A percentile compares a stretch with the other conserved stretches of the same genome.
Evolutionary conservation across 2,113 vertebrate genomes (phyloP).

Genomic region (Rhabdornis inornatus): DNA sequence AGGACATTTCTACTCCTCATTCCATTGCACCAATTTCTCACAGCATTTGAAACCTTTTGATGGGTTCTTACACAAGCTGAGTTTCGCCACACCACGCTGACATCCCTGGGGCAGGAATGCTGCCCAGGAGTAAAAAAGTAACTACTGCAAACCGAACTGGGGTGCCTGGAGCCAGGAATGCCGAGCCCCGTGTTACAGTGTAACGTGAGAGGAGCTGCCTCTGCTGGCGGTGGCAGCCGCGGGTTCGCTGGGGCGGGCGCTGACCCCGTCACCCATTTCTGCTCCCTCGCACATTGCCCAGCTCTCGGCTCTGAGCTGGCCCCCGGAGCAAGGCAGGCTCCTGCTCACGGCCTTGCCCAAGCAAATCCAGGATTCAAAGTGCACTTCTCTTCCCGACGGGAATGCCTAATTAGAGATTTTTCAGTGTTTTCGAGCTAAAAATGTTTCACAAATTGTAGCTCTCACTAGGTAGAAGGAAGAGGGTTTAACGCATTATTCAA

Average conservation of each 20-base stretch:
- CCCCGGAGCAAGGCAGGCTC: not conserved
- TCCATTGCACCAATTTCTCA: not conserved
- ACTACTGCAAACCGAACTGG: rapidly evolving
- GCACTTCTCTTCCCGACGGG: not conserved
- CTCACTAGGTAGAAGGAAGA: not conserved
- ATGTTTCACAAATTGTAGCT: not conserved
- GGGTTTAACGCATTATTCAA: not conserved
- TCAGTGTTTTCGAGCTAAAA: not conserved
- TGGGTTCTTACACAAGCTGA: not conserved
- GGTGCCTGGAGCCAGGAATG: not conserved
- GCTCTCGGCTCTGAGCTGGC: not conserved
- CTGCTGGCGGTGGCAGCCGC: rapidly evolving
- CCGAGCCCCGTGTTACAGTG: not conserved
- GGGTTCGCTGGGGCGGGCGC: rapidly evolving
- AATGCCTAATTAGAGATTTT: not conserved
- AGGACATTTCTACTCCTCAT: not conserved
- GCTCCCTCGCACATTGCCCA: rapidly evolving
- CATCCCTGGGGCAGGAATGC: not conserved
- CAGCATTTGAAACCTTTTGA: not conserved
- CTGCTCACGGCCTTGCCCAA: not conserved
- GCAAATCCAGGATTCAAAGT: rapidly evolving
- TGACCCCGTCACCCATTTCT: not conserved
- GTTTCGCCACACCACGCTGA: not conserved
- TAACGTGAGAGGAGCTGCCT: rapidly evolving
- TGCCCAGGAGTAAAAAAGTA: not conserved